Percentiles rank a stretch among this genome's conserved stretches.
These are phyloP conservation scores for Mechanitis messenoides DNA, from an alignment of 2,888 invertebrate genomes.

Conservation along the genomic window DNA sequence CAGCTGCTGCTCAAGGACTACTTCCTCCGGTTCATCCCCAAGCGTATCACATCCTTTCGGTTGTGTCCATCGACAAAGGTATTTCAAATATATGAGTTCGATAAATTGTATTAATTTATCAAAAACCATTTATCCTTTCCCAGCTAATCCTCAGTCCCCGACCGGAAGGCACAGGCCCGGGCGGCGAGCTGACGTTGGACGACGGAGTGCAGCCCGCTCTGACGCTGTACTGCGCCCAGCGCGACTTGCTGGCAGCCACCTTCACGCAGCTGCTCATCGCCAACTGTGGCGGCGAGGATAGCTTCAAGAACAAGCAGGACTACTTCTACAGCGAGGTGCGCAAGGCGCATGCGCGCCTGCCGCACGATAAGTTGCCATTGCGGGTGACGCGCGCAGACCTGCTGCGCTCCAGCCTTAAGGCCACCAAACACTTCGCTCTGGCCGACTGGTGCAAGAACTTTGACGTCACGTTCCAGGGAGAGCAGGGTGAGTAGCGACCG, in stretches of 20 bases:
- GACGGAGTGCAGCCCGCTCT: constrained; percentile 94
- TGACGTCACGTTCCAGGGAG: constrained; percentile 94
- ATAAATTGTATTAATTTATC: neutral
- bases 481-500: constrained; percentile 81
- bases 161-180: constrained; percentile 49
- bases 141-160: constrained; percentile 52
- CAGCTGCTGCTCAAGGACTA: constrained; percentile 94
- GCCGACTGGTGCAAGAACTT: constrained; percentile 97
- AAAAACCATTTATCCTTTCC: neutral
- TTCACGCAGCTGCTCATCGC: constrained; percentile 93
- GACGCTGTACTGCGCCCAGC: constrained; percentile 87
- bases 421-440: constrained; percentile 89
- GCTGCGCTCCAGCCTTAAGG: constrained; percentile 88
- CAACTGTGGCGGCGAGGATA: constrained; percentile 96
- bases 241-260: constrained; percentile 94
- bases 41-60: constrained; percentile 92
- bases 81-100: constrained; percentile 11
- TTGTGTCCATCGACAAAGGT: constrained; percentile 96
- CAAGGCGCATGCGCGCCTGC: constrained; percentile 90
- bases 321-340: constrained; percentile 89
- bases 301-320: constrained; percentile 89
- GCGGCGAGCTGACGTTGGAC: constrained; percentile 87
- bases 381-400: constrained; percentile 89
- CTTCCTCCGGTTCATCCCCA: constrained; percentile 94
- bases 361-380: constrained; percentile 89